Evolutionary conservation across 2,797 vertebrate genomes (phyloP), one percentile per base, ranked within the genome.

Genomic region (Pipistrellus kuhlii): DNA sequence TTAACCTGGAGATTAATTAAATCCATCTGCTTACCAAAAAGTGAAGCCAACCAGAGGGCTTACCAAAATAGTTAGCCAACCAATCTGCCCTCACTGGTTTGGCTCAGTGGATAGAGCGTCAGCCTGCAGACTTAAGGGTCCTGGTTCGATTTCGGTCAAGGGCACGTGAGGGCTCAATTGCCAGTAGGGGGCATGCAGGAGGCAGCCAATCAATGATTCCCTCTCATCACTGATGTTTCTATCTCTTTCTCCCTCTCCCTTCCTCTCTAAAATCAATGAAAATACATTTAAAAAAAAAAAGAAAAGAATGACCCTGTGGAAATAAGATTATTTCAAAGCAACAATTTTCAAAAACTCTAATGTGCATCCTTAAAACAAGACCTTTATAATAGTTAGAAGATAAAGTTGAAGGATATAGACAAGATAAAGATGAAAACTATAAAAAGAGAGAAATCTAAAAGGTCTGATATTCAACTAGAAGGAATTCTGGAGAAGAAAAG

Each of bases 301-400:
- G 9, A 44, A 27, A 62, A 62, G 44, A 62, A 77, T 73, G 38
- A 87, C 38, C 12, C 15, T n/a, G 8, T 5, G 5, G 66, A 10
- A 89, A 93, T 93, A 55, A 35, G 30, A 5, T 20, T 90, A 81
- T 30, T 27, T 78, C 51, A 80, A 92, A 71, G 32, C 69, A 92
- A 81, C 21, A 35, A 94, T 53, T 91, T 76, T 81, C 2, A 77
- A 85, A 90, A 90, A 41, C 11, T 84, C 38, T 59, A 88, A 83
- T 46, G 66, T 91, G 15, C 71, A 73, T 48, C 30, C 14, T 90
- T 84, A 84, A 90, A 92, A 80, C 8, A 85, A 93, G 32, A 91
- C 87, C 32, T 84, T 96, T 32, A 92, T 5, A 53, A n/a, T 46
- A 53, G 44, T 59, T 78, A 93, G 72, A 75, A 85, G 20, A 72